These are phyloP conservation scores for Drosophila ustulata DNA, from an alignment of 2,888 invertebrate species.

Conservation along the genomic window DNA sequence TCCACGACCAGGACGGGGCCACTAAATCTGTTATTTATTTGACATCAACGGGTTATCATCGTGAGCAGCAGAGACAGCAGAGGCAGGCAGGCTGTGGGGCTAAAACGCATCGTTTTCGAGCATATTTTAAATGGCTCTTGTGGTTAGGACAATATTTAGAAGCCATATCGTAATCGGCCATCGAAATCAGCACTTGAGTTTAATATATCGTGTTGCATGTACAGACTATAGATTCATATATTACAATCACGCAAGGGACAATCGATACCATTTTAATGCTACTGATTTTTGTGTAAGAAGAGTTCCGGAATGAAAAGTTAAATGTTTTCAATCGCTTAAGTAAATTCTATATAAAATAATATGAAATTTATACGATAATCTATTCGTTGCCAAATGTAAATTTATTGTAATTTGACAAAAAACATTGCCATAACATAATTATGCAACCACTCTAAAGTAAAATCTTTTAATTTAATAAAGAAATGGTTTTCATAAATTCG, in stretches of 20 bases:
- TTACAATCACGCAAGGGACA: not conserved
- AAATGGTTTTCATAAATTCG: no score
- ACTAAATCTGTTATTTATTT: slow-evolving; percentile 78
- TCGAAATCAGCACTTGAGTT: slow-evolving; percentile 1
- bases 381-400: no score
- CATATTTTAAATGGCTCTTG: slow-evolving; percentile 49
- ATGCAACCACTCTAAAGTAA: no score
- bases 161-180: not conserved
- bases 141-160: slow-evolving; percentile 15
- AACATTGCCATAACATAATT: no score
- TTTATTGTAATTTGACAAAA: no score
- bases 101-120: slow-evolving; percentile 29
- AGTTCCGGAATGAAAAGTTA: not conserved
- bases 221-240: not conserved
- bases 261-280: not conserved
- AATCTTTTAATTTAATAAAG: no score
- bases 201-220: not conserved
- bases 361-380: no score
- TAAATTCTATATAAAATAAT: no score
- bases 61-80: slow-evolving; percentile 17
- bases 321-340: not conserved
- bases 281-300: not conserved
- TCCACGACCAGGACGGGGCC: slow-evolving; percentile 41
- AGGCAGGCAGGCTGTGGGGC: slow-evolving; percentile 2
- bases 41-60: slow-evolving; percentile 66